Evolutionary conservation across 2,888 invertebrate genomes (phyloP).

Genomic region (Acrobasis repandana): DNA sequence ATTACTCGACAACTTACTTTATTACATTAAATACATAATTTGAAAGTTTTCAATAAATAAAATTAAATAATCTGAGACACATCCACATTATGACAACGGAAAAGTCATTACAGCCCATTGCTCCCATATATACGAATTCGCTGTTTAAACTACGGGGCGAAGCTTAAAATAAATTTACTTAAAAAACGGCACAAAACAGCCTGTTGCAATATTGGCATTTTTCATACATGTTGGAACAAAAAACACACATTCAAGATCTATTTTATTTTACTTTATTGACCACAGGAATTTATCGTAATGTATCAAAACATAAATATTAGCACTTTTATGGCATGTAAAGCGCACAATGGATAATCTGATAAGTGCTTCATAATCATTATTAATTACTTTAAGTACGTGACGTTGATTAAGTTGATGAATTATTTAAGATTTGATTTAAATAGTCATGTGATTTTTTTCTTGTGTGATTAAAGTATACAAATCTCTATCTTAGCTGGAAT

Average conservation of each 20-base stretch:
- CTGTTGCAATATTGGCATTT: constrained; percentile 19
- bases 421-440: constrained; percentile 24
- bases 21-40: background rate
- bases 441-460: constrained; percentile 7
- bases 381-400: constrained; percentile 38
- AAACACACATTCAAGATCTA: too few species aligned
- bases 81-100: constrained; percentile 51
- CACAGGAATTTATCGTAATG: background rate
- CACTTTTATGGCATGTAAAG: background rate
- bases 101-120: constrained; percentile 72
- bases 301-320: background rate
- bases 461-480: background rate
- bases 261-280: too few species aligned
- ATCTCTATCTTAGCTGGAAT: too few species aligned
- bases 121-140: constrained; percentile 62
- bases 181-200: constrained; percentile 46
- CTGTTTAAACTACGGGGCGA: constrained; percentile 65
- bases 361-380: constrained; percentile 43
- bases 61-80: constrained; percentile 34
- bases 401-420: constrained; percentile 28
- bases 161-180: constrained; percentile 69
- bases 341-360: constrained; percentile 6
- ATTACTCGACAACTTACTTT: too few species aligned
- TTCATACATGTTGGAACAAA: constrained; percentile 14
- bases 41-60: background rate